These are phyloP conservation scores for Piliocolobus tephrosceles DNA, from an alignment of 2,113 vertebrate genomes.

Conservation along the genomic window DNA sequence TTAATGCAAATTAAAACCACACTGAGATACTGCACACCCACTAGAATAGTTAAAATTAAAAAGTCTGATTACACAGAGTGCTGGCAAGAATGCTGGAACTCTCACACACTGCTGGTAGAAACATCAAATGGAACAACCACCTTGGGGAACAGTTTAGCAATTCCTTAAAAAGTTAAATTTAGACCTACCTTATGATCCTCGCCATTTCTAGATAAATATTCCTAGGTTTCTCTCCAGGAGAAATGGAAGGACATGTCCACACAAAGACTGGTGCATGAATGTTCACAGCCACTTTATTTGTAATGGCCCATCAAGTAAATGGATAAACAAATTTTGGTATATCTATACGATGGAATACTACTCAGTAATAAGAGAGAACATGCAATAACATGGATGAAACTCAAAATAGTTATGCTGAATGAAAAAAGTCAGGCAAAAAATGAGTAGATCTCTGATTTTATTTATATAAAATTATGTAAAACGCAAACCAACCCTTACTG, in stretches of 20 bases:
- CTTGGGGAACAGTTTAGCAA: neutral
- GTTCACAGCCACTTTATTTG: neutral
- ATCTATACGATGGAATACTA: neutral
- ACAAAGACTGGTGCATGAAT: neutral
- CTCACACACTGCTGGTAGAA: neutral
- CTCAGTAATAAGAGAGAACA: neutral
- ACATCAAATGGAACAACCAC: neutral
- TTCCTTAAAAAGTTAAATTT: neutral
- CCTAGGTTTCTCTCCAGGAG: neutral
- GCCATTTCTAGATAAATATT: neutral
- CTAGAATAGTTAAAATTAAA: neutral
- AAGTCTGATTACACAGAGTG: accelerated
- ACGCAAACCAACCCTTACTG: neutral
- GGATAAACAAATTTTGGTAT: neutral
- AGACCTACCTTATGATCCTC: neutral
- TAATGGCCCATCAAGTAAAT: neutral
- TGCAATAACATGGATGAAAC: neutral
- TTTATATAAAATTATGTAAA: neutral
- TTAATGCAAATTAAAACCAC: neutral
- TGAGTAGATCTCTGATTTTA: neutral
- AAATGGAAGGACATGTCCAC: neutral
- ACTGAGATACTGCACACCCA: neutral
- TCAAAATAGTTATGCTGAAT: neutral
- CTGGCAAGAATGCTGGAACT: neutral
- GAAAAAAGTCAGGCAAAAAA: neutral